Evolutionary conservation across 2,888 invertebrate species (phyloP), one percentile per base, ranked within the genome.

Genomic region (Mythimna albipuncta): DNA sequence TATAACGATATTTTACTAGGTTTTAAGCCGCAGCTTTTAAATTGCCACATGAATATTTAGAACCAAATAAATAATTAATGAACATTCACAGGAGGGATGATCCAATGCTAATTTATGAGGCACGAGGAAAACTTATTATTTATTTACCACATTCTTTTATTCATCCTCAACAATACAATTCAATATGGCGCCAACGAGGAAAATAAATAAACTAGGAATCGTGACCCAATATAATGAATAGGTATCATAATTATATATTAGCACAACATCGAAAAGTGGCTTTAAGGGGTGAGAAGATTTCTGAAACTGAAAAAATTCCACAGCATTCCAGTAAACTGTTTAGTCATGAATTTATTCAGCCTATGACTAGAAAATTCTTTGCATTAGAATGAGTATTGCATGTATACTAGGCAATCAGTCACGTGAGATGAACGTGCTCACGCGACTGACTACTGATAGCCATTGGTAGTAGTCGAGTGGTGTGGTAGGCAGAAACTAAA

Each of bases 351-450:
- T 54, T 65, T 79, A 63, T 61, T 19, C 57, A 47, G 26, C 7
- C 26, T 19, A 54, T 54, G 62, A 77, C 52, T 54, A 44, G 13
- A 47, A 57, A 26, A 19, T 35, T 41, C 13, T 78, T 57, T 64
- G n/a, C 21, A 47, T 47, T 55, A 59, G 52, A 41, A 63, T 11
- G 19, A 59, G 38, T 58, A 38, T 21, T 38, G 41, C 52, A 21
- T 55, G 21, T 2, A 6, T 63, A 71, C 35, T 44, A 26, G 26
- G 52, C 32, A 44, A 19, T 21, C 4, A 54, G 38, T 79, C 80
- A 79, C 79, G 65, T 79, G 76, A 66, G 35, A 63, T 79, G 52
- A 35, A 50, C 9, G 9, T 21, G 16, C 10, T 77, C 77, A 54
- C 75, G 61, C 19, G 67, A 77, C 35, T 57, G 35, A 44, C 63